phyloP scores from a whole-genome alignment of 2,113 vertebrate genomes.

The Dinomys branickii region DNA sequence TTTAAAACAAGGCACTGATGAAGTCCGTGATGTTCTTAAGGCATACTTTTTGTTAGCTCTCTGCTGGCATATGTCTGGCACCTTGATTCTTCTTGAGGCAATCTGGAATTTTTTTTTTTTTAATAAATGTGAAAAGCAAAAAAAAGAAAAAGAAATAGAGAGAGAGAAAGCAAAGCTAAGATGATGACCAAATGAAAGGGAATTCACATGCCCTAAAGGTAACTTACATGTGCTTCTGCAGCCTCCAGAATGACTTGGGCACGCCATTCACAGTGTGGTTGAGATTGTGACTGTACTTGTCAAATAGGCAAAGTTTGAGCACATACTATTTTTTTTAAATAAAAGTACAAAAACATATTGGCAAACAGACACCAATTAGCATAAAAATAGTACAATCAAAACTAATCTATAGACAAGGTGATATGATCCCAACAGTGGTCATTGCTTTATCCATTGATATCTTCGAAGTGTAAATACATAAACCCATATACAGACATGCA shows the following conservation, averaged over 20 bases:
- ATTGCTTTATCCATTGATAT: too few relatives aligned
- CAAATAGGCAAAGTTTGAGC: not conserved
- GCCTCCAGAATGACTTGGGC: not conserved
- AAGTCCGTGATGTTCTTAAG: constrained; percentile 73
- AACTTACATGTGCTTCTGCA: not conserved
- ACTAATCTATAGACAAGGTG: too few relatives aligned
- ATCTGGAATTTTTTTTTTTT: constrained; percentile 83
- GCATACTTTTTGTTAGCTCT: constrained; percentile 81
- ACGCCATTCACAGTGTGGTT: not conserved
- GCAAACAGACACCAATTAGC: too few relatives aligned
- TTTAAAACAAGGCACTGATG: constrained; percentile 54
- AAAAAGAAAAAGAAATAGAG: too few relatives aligned
- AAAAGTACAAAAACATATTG: too few relatives aligned
- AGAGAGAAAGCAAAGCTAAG: too few relatives aligned
- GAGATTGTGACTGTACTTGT: not conserved
- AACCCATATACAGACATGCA: too few relatives aligned
- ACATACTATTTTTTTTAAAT: not conserved
- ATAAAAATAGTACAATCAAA: too few relatives aligned
- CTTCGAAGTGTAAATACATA: too few relatives aligned
- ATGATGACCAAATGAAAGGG: too few relatives aligned
- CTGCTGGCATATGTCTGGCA: constrained; percentile 80
- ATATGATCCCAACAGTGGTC: too few relatives aligned
- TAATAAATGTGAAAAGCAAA: constrained; percentile 84
- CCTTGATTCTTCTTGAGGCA: constrained; percentile 79
- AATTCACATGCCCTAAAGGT: too few relatives aligned